These are phyloP conservation scores for Labeo calbasu DNA, from an alignment of 2,797 vertebrate species.

Conservation along the genomic window DNA sequence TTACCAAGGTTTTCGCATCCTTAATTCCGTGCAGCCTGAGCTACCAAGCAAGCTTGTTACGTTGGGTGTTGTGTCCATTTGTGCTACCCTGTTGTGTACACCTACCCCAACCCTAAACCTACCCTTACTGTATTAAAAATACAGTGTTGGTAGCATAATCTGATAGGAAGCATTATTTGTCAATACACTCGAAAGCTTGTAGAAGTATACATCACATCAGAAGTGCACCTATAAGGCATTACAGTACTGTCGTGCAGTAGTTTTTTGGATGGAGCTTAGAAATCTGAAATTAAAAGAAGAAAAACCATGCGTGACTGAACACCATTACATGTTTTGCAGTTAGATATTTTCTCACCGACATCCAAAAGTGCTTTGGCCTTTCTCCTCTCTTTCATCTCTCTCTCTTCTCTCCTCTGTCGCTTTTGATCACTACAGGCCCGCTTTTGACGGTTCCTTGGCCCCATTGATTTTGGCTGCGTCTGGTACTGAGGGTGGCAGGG, in stretches of 20 bases:
- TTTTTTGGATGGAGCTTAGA: background rate
- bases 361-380: conserved; percentile 1
- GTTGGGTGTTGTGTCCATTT: no score
- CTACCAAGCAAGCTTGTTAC: no score
- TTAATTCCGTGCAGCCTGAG: no score
- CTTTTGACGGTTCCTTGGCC: conserved; percentile 43
- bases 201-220: background rate
- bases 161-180: no score
- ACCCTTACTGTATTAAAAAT: no score
- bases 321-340: conserved; percentile 26
- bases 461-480: conserved; percentile 42
- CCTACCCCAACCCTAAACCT: no score
- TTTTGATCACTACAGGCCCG: conserved; percentile 41
- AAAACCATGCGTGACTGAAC: conserved; percentile 1
- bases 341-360: conserved; percentile 3
- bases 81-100: no score
- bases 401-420: conserved; percentile 25
- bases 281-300: conserved; percentile 10
- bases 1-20: no score
- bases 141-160: no score
- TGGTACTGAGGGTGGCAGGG: conserved; percentile 37
- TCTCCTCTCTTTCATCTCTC: conserved; percentile 21
- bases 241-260: background rate
- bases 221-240: background rate
- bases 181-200: no score